Evolutionary conservation across 2,888 invertebrate genomes (phyloP).

Genomic region (Seira sanloemensis): DNA sequence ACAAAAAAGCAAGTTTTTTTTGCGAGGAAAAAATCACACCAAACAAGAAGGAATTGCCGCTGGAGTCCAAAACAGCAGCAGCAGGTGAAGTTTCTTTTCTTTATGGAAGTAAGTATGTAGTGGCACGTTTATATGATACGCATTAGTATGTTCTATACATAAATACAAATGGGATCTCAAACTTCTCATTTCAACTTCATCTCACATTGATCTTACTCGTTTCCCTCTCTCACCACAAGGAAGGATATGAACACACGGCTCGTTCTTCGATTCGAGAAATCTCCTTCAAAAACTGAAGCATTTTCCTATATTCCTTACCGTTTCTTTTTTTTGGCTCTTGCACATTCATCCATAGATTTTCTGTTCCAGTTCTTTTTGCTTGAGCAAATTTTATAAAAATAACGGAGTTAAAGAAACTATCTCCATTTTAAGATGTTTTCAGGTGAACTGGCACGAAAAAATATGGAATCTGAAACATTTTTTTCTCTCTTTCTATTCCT

Average conservation of each 20-base stretch:
- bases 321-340: neutral
- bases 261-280: neutral
- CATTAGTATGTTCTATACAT: neutral
- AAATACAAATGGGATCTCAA: conserved; percentile 34
- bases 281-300: conserved; percentile 16
- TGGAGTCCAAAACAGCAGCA: conserved; percentile 21
- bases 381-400: conserved; percentile 38
- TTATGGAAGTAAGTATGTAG: neutral
- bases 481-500: neutral
- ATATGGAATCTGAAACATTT: neutral
- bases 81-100: conserved; percentile 35
- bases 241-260: too few relatives aligned
- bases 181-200: conserved; percentile 53
- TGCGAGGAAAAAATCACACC: neutral
- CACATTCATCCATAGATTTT: neutral
- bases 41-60: neutral
- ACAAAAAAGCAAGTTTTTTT: conserved; percentile 23
- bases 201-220: conserved; percentile 44
- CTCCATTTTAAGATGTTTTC: conserved; percentile 34
- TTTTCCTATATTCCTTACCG: conserved; percentile 6
- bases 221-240: too few relatives aligned
- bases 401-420: conserved; percentile 39
- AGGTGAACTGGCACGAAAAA: conserved; percentile 46
- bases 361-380: conserved; percentile 43
- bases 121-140: neutral